Percentiles rank a stretch among this genome's conserved stretches.
phyloP scores from a whole-genome alignment of 2,113 vertebrate species.

The Acrocephalus kingi region DNA sequence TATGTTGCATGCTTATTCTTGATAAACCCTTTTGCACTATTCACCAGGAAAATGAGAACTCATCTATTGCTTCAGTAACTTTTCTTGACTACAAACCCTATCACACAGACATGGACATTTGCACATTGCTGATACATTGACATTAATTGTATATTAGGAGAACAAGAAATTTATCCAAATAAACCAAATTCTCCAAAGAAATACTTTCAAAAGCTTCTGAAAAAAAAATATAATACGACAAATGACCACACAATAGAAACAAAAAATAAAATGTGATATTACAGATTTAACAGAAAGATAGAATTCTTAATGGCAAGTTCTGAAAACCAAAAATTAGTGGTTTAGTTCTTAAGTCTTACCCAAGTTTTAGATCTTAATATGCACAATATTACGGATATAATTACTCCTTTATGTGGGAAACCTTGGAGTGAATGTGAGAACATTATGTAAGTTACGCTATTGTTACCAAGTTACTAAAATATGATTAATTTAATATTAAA shows the following conservation, averaged over 20 bases:
- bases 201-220: neutral
- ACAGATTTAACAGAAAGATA: neutral
- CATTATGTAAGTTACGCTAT: neutral
- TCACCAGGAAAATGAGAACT: neutral
- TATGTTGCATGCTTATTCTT: accelerated
- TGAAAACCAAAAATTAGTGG: neutral
- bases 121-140: neutral
- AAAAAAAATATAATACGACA: neutral
- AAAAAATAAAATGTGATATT: neutral
- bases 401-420: neutral
- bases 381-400: neutral
- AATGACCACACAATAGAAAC: neutral
- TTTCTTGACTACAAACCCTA: neutral
- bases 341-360: neutral
- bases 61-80: neutral
- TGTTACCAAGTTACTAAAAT: neutral
- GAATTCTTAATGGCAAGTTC: neutral
- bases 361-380: neutral
- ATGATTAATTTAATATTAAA: neutral
- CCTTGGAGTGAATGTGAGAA: neutral
- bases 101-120: neutral
- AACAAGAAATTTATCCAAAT: neutral
- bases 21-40: neutral
- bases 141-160: neutral
- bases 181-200: neutral